Evolutionary conservation across 2,797 vertebrate species (phyloP).

Genomic region (Natrix natrix): DNA sequence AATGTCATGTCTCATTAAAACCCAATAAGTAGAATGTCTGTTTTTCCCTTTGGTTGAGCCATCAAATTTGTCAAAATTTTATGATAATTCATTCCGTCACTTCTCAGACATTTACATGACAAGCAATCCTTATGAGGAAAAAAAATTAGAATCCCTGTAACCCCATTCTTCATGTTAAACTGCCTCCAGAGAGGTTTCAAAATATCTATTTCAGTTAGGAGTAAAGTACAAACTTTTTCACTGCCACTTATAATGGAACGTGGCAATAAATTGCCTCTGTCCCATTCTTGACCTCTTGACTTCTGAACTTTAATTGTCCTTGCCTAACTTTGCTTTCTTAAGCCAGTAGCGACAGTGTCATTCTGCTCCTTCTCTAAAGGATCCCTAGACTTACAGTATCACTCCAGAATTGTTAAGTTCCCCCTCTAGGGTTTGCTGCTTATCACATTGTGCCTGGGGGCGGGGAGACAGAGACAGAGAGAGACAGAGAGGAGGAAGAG

Average conservation of each 20-base stretch:
- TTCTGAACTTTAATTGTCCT: conserved; percentile 82
- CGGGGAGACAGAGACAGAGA: conserved; percentile 32
- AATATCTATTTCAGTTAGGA: conserved; percentile 78
- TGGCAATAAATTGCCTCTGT: conserved; percentile 81
- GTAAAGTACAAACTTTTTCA: conserved; percentile 78
- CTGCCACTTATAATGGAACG: conserved; percentile 72
- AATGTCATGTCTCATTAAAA: conserved; percentile 90
- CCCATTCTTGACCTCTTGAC: conserved; percentile 78
- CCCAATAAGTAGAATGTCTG: conserved; percentile 78
- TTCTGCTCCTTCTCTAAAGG: conserved; percentile 74
- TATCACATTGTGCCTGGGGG: conserved; percentile 69
- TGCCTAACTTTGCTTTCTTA: conserved; percentile 75
- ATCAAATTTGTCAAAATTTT: conserved; percentile 95
- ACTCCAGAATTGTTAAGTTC: conserved; percentile 88
- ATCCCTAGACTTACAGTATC: conserved; percentile 61
- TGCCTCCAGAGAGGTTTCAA: conserved; percentile 85
- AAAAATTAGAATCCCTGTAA: conserved; percentile 75
- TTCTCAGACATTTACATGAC: conserved; percentile 91
- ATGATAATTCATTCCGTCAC: conserved; percentile 94
- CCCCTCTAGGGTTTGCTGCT: conserved; percentile 96
- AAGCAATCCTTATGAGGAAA: conserved; percentile 54
- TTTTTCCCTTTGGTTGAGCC: conserved; percentile 75
- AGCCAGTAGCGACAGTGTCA: conserved; percentile 68
- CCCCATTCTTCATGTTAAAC: conserved; percentile 86
- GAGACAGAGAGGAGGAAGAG: not conserved